Base-by-base conservation (phyloP, 2,888 invertebrate species). In the Resseliella maxima region DNA sequence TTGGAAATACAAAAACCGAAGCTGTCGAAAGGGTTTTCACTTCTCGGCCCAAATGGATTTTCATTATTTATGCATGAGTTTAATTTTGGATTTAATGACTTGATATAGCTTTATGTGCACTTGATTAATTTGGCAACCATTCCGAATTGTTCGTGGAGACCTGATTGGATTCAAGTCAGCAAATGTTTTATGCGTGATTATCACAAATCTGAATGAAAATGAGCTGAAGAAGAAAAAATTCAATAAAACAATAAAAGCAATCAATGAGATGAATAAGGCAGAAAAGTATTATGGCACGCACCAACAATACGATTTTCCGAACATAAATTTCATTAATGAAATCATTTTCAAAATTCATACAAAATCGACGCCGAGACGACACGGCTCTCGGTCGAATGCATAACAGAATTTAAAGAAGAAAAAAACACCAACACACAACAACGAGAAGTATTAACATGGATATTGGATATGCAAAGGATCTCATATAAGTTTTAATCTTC, bases 11-110 rank as follows among this genome's bases (percentile, higher is more conserved):
- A n/a, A 31, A 72, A 8, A 3, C 31, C 31, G 72, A 72, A 12
- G 72, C 27, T 2, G 72, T 1, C 35, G 36, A 27, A 85, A 46
- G 27, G 85, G 45, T 45, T 85, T 46, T 15, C 24, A 38, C 46
- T 31, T 27, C 59, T 59, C 59, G 59, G 85, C 15, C 83, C 46
- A 86, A 87, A 87, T 87, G 86, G 86, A 85, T 87, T 86, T 85
- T 83, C 54, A 50, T 87, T 86, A 87, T 86, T 87, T 87, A 87
- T 87, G 86, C 81, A 85, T 59, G 64, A 81, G 54, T 86, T 86
- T 86, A 85, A 86, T 59, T 86, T 59, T 24, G 86, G 54, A 35
- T 86, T 86, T 86, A 86, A 86, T 86, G 86, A 50, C 36, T 59
- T 50, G 46, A 86, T 86, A 86, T 86, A 59, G 54, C 86, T 38